phyloP scores from a whole-genome alignment of 35 echinoderm and acorn worm genomes.

The Apostichopus californicus region DNA sequence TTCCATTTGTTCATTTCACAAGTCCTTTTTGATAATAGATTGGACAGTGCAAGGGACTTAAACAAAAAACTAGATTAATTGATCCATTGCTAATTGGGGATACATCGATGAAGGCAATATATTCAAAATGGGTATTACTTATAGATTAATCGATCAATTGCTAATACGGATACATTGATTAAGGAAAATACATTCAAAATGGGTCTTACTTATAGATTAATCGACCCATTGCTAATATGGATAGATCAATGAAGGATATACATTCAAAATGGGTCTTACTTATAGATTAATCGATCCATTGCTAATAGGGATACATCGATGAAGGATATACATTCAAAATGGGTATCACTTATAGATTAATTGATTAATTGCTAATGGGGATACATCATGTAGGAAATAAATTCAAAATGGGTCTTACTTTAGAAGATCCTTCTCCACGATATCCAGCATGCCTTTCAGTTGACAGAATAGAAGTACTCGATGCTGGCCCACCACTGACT shows the following conservation, averaged over 20 bases:
- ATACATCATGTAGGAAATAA: no score
- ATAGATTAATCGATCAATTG: not conserved
- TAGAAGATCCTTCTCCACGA: conserved; percentile 95
- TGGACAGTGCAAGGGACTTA: no score
- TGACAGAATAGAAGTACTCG: conserved; percentile 95
- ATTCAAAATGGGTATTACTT: not conserved
- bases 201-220: not conserved
- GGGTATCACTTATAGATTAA: no score
- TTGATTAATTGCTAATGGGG: no score
- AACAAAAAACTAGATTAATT: not conserved
- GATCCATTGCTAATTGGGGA: not conserved
- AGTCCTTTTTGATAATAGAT: no score
- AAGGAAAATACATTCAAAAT: not conserved
- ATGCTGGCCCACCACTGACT: conserved; percentile 91
- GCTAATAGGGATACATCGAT: no score
- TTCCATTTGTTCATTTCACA: no score
- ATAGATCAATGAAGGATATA: no score
- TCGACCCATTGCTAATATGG: not conserved
- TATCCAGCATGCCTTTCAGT: conserved; percentile 95
- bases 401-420: conserved; percentile 68
- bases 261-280: not conserved
- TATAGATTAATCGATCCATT: not conserved
- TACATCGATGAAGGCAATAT: no score
- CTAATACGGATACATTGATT: no score
- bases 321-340: no score